Evolutionary conservation across 2,888 invertebrate species (phyloP).

Genomic region (Leptopilina drosophilae): DNA sequence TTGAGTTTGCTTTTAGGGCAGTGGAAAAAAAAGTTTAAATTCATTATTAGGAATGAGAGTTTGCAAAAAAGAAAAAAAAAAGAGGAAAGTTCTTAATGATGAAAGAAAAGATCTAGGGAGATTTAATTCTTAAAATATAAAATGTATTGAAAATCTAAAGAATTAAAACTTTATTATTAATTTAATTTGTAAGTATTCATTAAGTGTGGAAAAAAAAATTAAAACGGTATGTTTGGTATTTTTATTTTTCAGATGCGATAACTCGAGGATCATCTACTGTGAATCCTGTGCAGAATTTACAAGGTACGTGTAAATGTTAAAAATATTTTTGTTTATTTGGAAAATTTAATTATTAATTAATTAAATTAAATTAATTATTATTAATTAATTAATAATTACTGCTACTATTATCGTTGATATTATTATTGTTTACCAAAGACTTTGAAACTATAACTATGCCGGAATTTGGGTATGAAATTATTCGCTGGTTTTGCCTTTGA

Average conservation of each 20-base stretch:
- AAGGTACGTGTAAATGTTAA: neutral
- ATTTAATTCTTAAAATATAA: neutral
- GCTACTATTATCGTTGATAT: no score
- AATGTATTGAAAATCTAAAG: no score
- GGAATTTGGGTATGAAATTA: no score
- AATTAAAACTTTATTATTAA: no score
- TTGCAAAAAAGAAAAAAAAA: neutral
- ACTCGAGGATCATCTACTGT: neutral
- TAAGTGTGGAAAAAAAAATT: neutral
- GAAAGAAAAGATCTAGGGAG: neutral
- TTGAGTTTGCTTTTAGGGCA: neutral
- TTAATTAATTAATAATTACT: no score
- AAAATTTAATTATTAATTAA: no score
- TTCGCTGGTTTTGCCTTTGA: no score
- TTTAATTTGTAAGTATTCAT: no score
- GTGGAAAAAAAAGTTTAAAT: neutral
- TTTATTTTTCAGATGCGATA: neutral
- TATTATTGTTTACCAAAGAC: no score
- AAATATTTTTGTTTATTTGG: no score
- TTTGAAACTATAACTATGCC: no score
- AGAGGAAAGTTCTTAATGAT: neutral
- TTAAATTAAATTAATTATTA: no score
- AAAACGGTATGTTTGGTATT: neutral
- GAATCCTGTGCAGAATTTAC: neutral
- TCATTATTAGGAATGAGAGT: slow-evolving; percentile 1